Evolutionary conservation across 1,140 invertebrate genomes (phyloP).

Genomic region (Muscidifurax raptorellus): DNA sequence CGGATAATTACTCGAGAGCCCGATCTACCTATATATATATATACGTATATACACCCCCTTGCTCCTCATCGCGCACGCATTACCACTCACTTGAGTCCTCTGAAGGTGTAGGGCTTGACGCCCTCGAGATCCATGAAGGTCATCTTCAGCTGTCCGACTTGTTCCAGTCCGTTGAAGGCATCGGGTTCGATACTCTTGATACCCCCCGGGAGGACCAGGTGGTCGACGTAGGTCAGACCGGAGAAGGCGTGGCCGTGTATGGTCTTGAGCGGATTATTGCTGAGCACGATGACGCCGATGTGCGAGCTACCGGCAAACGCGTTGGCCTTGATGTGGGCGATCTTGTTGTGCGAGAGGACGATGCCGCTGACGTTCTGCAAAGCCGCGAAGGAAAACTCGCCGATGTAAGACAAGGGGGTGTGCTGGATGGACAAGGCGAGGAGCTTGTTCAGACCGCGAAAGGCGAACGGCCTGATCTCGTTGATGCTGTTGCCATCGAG

Average conservation of each 20-base stretch:
- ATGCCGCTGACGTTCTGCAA: conserved; percentile 87
- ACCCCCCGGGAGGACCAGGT: conserved; percentile 85
- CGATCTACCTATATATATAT: no score
- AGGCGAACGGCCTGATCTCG: conserved; percentile 87
- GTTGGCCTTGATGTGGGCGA: conserved; percentile 85
- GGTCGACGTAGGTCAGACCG: conserved; percentile 85
- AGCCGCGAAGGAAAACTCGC: conserved; percentile 87
- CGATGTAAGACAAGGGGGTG: conserved; percentile 84
- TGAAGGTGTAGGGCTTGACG: conserved; percentile 83
- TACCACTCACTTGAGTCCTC: conserved; percentile 78
- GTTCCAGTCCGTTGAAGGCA: conserved; percentile 84
- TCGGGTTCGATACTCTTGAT: conserved; percentile 84
- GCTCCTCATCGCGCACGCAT: no score
- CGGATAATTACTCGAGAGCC: no score
- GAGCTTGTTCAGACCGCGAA: conserved; percentile 84
- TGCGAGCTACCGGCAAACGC: conserved; percentile 90
- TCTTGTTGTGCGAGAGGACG: conserved; percentile 85
- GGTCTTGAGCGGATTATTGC: conserved; percentile 85
- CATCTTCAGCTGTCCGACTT: conserved; percentile 84
- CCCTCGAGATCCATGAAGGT: conserved; percentile 87
- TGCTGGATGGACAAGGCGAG: conserved; percentile 88
- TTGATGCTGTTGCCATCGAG: conserved; percentile 89
- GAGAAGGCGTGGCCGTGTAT: conserved; percentile 87
- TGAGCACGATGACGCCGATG: conserved; percentile 83
- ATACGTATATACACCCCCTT: no score